Evolutionary conservation across 1,140 invertebrate genomes (phyloP).

Genomic region (Hylaeus volcanicus): DNA sequence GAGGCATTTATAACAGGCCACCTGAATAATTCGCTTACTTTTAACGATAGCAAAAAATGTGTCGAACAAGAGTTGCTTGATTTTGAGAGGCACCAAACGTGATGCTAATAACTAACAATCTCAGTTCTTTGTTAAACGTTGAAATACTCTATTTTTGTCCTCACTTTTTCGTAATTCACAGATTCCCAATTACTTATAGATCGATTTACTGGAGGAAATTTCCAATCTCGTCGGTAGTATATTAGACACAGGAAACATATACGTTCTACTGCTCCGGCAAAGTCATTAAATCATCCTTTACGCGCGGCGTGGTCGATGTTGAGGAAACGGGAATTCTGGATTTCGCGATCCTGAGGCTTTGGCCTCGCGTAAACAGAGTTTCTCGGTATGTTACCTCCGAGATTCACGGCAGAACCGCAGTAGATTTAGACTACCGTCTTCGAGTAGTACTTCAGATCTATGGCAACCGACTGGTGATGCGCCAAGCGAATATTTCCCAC

Average conservation of each 20-base stretch:
- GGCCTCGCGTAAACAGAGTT: slow-evolving; percentile 56
- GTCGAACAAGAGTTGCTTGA: too few relatives aligned
- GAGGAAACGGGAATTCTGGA: slow-evolving; percentile 58
- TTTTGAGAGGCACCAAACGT: too few relatives aligned
- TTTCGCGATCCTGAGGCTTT: slow-evolving; percentile 51
- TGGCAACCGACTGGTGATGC: slow-evolving; percentile 36
- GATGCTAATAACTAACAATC: too few relatives aligned
- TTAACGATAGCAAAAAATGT: too few relatives aligned
- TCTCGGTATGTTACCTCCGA: slow-evolving; percentile 56
- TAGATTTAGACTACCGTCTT: slow-evolving; percentile 49
- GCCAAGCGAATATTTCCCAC: slow-evolving; percentile 49
- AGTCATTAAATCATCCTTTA: slow-evolving; percentile 54
- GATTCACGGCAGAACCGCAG: slow-evolving; percentile 51
- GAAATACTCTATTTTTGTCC: too few relatives aligned
- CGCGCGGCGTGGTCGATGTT: slow-evolving; percentile 42
- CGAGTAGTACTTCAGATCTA: slow-evolving; percentile 36
- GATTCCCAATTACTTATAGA: too few relatives aligned
- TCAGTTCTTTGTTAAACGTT: too few relatives aligned
- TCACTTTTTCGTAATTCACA: too few relatives aligned
- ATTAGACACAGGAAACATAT: background rate
- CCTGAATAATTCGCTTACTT: too few relatives aligned
- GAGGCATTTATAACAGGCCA: too few relatives aligned
- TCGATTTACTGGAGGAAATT: background rate
- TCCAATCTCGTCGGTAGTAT: background rate
- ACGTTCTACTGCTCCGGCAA: background rate